These are phyloP conservation scores for Scaptodrosophila latifasciaeformis DNA, from an alignment of 2,888 invertebrate genomes.

Conservation along the genomic window DNA sequence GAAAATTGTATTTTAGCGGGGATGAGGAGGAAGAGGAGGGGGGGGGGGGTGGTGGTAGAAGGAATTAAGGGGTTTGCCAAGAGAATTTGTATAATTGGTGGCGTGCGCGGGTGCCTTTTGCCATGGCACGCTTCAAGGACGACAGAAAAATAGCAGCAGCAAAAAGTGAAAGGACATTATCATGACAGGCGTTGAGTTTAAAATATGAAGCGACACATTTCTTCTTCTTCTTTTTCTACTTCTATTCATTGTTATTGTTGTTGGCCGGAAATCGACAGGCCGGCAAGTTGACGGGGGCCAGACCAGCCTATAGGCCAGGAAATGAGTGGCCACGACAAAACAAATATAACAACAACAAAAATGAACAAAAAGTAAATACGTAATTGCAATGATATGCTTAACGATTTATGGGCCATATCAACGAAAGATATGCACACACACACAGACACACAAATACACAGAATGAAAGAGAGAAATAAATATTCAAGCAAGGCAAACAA, in stretches of 20 bases:
- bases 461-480: no score
- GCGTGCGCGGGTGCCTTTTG: conserved; percentile 44
- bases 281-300: conserved; percentile 4
- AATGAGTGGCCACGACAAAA: conserved; percentile 18
- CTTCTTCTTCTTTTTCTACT: not conserved
- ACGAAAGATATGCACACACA: conserved; percentile 22
- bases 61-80: no score
- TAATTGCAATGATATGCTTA: conserved; percentile 36
- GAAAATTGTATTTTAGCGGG: not conserved
- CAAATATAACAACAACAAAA: conserved; percentile 18
- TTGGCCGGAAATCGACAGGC: conserved; percentile 20
- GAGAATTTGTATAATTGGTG: conserved; percentile 63
- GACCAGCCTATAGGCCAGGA: not conserved
- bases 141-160: conserved; percentile 25
- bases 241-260: not conserved
- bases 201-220: conserved; percentile 20
- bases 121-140: conserved; percentile 57
- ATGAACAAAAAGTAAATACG: not conserved
- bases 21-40: no score
- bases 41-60: no score
- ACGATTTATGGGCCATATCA: conserved; percentile 31
- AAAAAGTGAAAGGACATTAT: conserved; percentile 47
- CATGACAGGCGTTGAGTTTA: conserved; percentile 39
- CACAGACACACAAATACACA: no score
- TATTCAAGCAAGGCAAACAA: no score